phyloP scores from a whole-genome alignment of 30 jellyfish, hydroid and myxozoan species.

The Turritopsis dohrnii region DNA sequence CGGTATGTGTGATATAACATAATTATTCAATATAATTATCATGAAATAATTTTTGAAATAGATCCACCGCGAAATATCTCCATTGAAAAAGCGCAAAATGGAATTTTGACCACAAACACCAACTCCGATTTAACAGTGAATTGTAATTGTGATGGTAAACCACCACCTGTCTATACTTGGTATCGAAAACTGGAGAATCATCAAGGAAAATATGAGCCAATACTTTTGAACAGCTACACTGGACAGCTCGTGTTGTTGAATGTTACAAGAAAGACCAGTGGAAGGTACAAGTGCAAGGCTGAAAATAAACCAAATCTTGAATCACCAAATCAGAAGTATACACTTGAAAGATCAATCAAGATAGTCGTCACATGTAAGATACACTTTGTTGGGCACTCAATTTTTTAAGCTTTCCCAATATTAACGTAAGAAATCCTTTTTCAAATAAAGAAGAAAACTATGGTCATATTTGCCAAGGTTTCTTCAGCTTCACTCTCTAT shows the following conservation, averaged over 20 bases:
- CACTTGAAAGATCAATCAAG: no score
- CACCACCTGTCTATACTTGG: conserved; percentile 72
- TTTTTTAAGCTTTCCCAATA: no score
- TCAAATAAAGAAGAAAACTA: no score
- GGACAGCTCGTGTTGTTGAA: conserved; percentile 41
- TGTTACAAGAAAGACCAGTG: conserved; percentile 40
- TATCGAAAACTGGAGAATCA: not conserved
- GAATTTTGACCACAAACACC: conserved; percentile 47
- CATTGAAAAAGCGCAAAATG: conserved; percentile 43
- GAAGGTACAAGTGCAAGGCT: conserved; percentile 59
- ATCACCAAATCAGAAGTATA: conserved; percentile 2
- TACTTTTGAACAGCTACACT: conserved; percentile 2
- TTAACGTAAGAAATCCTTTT: no score
- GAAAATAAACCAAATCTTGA: conserved; percentile 46
- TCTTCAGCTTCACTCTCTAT: no score
- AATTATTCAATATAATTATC: no score
- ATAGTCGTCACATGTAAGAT: no score
- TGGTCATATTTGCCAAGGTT: no score
- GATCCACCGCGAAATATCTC: conserved; percentile 57
- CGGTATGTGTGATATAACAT: no score
- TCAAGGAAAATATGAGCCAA: not conserved
- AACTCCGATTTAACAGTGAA: conserved; percentile 59
- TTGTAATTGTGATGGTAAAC: conserved; percentile 59
- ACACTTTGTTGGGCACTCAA: no score
- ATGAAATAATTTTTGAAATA: conserved; percentile 4